phyloP scores from a whole-genome alignment of 2,888 invertebrate genomes.

The Junonia oenone region DNA sequence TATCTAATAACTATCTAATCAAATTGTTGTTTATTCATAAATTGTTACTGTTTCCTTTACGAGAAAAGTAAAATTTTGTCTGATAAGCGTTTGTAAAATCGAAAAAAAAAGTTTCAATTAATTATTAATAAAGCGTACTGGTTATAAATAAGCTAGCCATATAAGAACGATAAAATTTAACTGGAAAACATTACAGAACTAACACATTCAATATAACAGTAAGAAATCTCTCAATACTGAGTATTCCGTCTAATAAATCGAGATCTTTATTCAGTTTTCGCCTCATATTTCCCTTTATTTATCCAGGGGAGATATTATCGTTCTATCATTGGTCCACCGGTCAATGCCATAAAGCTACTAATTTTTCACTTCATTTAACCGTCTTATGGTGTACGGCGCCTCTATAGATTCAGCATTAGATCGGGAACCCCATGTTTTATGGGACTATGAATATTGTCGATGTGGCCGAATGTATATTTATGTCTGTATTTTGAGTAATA shows the following conservation, averaged over 20 bases:
- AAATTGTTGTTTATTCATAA: too few relatives aligned
- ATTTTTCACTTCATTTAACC: slow-evolving; percentile 73
- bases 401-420: slow-evolving; percentile 69
- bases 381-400: slow-evolving; percentile 68
- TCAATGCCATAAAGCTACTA: slow-evolving; percentile 61
- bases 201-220: background rate
- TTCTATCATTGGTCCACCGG: slow-evolving; percentile 45
- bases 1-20: too few relatives aligned
- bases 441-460: background rate
- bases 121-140: too few relatives aligned
- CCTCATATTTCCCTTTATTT: slow-evolving; percentile 31
- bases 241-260: slow-evolving; percentile 18
- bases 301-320: slow-evolving; percentile 27
- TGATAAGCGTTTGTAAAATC: too few relatives aligned
- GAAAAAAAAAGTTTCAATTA: too few relatives aligned
- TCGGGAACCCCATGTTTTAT: slow-evolving; percentile 39
- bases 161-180: too few relatives aligned
- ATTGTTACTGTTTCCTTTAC: too few relatives aligned
- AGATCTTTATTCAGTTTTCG: slow-evolving; percentile 29
- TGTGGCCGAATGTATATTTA: too few relatives aligned
- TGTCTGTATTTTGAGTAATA: too few relatives aligned
- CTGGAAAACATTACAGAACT: too few relatives aligned
- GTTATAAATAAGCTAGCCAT: too few relatives aligned
- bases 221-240: slow-evolving; percentile 6
- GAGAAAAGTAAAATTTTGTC: too few relatives aligned